phyloP scores from a whole-genome alignment of 1,140 invertebrate species.

The Drosophila ogumai region DNA sequence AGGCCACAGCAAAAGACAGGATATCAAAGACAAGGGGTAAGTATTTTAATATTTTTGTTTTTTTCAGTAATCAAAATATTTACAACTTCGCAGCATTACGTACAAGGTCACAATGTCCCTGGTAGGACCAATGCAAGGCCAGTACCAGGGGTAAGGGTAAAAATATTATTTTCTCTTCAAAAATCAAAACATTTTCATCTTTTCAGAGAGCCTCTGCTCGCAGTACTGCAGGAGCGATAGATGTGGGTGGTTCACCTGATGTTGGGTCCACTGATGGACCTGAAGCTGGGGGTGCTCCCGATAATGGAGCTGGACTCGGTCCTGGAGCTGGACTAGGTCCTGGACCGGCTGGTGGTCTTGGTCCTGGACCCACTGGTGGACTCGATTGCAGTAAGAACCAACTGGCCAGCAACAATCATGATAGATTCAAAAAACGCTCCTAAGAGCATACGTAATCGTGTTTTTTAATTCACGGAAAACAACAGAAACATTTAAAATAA shows the following conservation, averaged over 20 bases:
- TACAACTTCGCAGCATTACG: not conserved
- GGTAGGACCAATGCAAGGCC: not conserved
- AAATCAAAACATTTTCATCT: not conserved
- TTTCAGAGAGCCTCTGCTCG: not conserved
- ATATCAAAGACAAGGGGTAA: not conserved
- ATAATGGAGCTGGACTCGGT: not conserved
- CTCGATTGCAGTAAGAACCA: not conserved
- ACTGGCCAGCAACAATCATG: not conserved
- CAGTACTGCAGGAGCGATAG: not conserved
- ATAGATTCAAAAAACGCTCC: not conserved
- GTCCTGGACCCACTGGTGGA: not conserved
- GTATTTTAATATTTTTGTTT: not conserved
- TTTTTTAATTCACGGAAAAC: not conserved
- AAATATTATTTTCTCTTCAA: not conserved
- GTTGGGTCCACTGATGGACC: not conserved
- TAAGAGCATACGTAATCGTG: no score
- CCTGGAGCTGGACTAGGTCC: not conserved
- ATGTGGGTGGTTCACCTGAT: not conserved
- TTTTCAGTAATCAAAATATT: not conserved
- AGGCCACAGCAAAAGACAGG: not conserved
- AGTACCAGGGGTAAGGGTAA: not conserved
- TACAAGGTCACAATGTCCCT: not conserved
- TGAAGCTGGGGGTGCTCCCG: no score
- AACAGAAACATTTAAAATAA: no score
- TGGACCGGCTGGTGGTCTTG: not conserved